Percentiles rank a stretch among this genome's conserved stretches.
Conservation (phyloP, 2,113 vertebrate genomes). For the Falco punctatus region DNA sequence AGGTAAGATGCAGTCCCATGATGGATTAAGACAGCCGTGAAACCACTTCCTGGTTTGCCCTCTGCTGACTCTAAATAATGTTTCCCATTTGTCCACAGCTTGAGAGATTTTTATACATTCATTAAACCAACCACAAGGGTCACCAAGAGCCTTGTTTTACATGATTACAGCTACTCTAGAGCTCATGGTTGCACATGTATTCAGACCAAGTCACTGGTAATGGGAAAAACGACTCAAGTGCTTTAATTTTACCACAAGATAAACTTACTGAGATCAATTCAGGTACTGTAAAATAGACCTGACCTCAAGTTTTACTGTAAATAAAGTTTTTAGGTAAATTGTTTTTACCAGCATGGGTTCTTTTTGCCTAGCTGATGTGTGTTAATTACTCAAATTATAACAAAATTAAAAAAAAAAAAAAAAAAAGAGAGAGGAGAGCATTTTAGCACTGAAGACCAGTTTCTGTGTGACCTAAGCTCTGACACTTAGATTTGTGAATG, state of each 20-base stretch:
- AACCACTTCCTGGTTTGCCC: not conserved
- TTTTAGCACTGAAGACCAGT: not conserved
- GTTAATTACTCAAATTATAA: not conserved
- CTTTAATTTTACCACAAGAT: not conserved
- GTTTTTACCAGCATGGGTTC: not conserved
- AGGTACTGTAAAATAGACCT: not conserved
- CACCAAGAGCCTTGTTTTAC: not conserved
- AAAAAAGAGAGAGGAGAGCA: not conserved
- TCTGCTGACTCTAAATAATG: not conserved
- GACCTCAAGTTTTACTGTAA: not conserved
- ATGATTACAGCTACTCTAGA: not conserved
- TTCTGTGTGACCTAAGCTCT: not conserved
- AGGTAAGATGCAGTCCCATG: not conserved
- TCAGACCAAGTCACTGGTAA: not conserved
- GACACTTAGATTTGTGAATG: not conserved
- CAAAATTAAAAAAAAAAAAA: not conserved
- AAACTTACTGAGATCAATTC: not conserved
- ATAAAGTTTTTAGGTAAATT: not conserved
- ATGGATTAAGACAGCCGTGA: not conserved
- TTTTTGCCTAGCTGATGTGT: not conserved
- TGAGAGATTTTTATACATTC: not conserved
- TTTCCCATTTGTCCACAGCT: not conserved
- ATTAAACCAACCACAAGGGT: not conserved
- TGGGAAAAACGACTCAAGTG: not conserved
- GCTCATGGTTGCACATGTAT: not conserved